Base-by-base conservation (phyloP, 2,797 vertebrate genomes). In the Ficedula albicollis region DNA sequence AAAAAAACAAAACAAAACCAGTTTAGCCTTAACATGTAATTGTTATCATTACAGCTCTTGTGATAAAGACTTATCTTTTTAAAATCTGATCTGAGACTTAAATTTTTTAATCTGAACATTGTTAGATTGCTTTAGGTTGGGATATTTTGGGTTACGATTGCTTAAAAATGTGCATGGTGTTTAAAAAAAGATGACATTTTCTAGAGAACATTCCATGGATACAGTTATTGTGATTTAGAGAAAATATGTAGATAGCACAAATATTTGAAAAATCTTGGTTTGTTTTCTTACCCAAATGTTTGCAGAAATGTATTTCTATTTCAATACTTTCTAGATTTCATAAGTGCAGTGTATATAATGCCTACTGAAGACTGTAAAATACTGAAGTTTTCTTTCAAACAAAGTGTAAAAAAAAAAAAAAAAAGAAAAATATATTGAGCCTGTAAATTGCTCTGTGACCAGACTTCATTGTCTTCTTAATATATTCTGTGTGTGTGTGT, bases 261-360 rank as follows among this genome's bases (percentile, higher is more conserved):
- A 97, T 98, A 93, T 97, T 98, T 97, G 97, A 88, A 96, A 92
- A 94, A 94, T 87, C 81, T 96, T 97, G 89, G 96, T 98, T 97
- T 98, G 97, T 98, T 98, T 98, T 98, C 98, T 97, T 98, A 98
- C 97, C 94, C 97, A 98, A 96, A 98, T 98, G 97, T 98, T 98
- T 97, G 97, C 97, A 97, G 95, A 98, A 97, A 95, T 97, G 97
- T 97, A 96, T 97, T 97, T 97, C 97, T 98, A 98, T 98, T 98
- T 98, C 98, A 97, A 81, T 98, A 97, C 93, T 97, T 97, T 98
- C 96, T 98, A 98, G 98, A 97, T 98, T 98, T 98, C 98, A 96
- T 97, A 98, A 97, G 98, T 98, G 97, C 98, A 98, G 98, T 98
- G 98, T 98, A 98, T 98, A 98, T 98, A 98, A 98, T 98, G 97